Evolutionary conservation across 2,797 vertebrate species (phyloP), one percentile per base, ranked within the genome.

Genomic region (Parauchenoglanis punctatus): DNA sequence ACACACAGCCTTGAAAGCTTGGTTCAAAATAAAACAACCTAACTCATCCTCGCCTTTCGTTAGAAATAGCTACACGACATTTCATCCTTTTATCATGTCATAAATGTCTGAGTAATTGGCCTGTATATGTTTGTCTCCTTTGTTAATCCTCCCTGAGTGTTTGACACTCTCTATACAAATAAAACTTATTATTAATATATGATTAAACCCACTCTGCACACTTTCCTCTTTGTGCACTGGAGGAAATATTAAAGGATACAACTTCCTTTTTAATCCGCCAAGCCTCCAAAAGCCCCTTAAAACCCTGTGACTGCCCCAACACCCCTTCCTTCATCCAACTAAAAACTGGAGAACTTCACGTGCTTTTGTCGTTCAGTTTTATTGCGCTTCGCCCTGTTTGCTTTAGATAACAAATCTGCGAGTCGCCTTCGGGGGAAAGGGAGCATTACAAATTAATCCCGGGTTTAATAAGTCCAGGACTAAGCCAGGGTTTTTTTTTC

Each of bases 391-490:
- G 92, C 92, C 87, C 93, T 95, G 93, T 96, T 96, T 96, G 95
- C 93, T 94, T 95, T 94, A 95, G 95, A 96, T 96, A 95, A 94
- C 94, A 95, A 94, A 96, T 95, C 95, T 95, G 91, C 61, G 89
- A 93, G 93, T 95, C 94, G 94, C 94, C 94, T 93, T 83, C 89
- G 92, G 96, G 96, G 96, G 97, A 94, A 95, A 95, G 95, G 96
- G 95, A 97, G 96, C 97, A 97, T 97, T 97, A 97, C 97, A 98
- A 97, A 98, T 98, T 96, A 98, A 98, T 98, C 96, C 97, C 93
- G 96, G 96, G 96, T 98, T 98, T 98, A 98, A 98, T 98, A 99
- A 98, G 96, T 97, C 97, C 93, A 96, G 67, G 97, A 97, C 97
- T 98, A 97, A 97, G 97, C 96, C 96, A 94, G 95, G 96, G 96